Conservation (phyloP, 2,888 invertebrate species). For the Ommatoiulus sabulosus region DNA sequence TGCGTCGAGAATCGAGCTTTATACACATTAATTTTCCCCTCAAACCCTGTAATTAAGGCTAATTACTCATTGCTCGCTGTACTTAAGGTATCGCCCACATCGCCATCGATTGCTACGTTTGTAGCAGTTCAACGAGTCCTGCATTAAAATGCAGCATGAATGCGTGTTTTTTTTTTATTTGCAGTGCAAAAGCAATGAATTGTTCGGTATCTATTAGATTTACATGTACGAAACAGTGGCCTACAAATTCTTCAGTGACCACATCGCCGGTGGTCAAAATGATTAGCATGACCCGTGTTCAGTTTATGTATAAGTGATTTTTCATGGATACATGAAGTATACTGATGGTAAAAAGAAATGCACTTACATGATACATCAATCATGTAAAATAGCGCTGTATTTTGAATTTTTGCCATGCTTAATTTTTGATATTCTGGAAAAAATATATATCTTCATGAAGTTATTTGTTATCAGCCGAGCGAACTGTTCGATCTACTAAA, state of each 20-base stretch:
- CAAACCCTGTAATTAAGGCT: slow-evolving; percentile 36
- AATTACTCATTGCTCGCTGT: slow-evolving; percentile 11
- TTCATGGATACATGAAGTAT: too few species aligned
- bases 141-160: background rate
- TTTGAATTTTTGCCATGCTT: too few species aligned
- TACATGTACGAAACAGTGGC: background rate
- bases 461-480: too few species aligned
- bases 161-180: background rate
- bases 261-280: background rate
- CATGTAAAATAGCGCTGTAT: too few species aligned
- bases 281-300: background rate
- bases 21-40: background rate
- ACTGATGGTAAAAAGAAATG: too few species aligned
- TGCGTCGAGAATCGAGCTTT: background rate
- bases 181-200: background rate
- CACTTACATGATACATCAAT: too few species aligned
- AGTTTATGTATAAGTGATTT: too few species aligned
- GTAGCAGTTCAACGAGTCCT: background rate
- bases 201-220: background rate
- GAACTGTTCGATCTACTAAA: too few species aligned
- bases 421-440: too few species aligned
- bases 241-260: background rate
- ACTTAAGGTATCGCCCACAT: slow-evolving; percentile 24
- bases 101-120: background rate
- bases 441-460: too few species aligned